Evolutionary conservation across 2,797 vertebrate genomes (phyloP).

Genomic region (Cephalopachus bancanus): DNA sequence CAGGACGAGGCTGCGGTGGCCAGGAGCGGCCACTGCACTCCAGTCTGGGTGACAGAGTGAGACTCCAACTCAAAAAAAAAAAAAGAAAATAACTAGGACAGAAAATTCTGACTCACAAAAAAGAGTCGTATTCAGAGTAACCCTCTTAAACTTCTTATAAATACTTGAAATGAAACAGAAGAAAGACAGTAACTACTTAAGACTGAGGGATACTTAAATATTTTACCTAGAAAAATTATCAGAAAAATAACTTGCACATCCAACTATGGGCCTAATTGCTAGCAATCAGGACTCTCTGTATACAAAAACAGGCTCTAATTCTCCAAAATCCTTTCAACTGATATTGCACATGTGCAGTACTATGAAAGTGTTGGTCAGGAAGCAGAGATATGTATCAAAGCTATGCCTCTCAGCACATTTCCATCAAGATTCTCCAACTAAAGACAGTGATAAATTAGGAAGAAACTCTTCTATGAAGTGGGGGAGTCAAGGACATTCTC

Average conservation of each 20-base stretch:
- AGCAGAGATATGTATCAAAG: not conserved
- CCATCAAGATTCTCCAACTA: not conserved
- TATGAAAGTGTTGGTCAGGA: not conserved
- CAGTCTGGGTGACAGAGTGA: too few relatives aligned
- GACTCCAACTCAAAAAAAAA: too few relatives aligned
- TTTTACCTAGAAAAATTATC: constrained; percentile 3
- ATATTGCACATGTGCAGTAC: not conserved
- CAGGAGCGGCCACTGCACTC: too few relatives aligned
- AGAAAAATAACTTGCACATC: constrained; percentile 20
- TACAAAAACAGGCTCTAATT: not conserved
- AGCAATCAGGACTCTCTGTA: not conserved
- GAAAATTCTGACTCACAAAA: constrained; percentile 62
- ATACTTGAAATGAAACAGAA: constrained; percentile 48
- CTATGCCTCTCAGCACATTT: not conserved
- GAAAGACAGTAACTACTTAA: constrained; percentile 16
- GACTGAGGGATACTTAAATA: not conserved
- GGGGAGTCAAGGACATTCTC: not conserved
- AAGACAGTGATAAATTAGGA: constrained; percentile 19
- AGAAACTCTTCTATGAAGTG: not conserved
- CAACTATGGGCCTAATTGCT: not conserved
- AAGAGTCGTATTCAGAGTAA: constrained; percentile 57
- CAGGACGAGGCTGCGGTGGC: too few relatives aligned
- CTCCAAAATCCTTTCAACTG: not conserved
- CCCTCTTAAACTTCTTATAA: constrained; percentile 37
- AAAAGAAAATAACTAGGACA: constrained; percentile 56